Percentiles rank a stretch among this genome's conserved stretches.
These are phyloP conservation scores for Chloroceryle inda DNA, from an alignment of 2,797 vertebrate genomes.

Conservation along the genomic window DNA sequence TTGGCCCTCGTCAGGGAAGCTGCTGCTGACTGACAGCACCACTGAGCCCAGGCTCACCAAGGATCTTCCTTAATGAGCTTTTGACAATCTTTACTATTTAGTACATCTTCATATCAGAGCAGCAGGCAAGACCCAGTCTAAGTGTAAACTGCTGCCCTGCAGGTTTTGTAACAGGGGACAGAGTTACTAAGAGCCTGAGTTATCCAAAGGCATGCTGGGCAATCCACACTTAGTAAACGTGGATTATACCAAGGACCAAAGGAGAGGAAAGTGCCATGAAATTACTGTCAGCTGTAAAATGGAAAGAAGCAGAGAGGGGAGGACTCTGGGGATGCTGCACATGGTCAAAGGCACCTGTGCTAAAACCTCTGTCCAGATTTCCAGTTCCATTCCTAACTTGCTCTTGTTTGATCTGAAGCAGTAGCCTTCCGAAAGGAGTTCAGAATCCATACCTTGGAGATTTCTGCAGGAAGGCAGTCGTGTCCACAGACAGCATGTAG, in stretches of 20 bases:
- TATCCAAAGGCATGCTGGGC: neutral
- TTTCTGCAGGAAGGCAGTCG: neutral
- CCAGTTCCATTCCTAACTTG: neutral
- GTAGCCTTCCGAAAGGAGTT: neutral
- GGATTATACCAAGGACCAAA: neutral
- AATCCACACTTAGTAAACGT: neutral
- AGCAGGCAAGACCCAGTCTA: neutral
- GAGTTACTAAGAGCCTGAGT: neutral
- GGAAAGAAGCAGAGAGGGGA: neutral
- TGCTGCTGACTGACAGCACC: neutral
- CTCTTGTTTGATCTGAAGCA: neutral
- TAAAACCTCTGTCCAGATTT: neutral
- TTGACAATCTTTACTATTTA: neutral
- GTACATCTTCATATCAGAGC: neutral
- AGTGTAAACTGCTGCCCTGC: neutral
- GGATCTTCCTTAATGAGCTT: neutral
- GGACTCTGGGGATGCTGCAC: neutral
- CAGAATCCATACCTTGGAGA: neutral
- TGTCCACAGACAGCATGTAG: no score
- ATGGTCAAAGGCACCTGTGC: neutral
- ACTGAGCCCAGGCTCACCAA: neutral
- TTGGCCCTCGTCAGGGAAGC: neutral
- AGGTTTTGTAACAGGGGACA: neutral
- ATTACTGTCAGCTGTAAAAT: neutral
- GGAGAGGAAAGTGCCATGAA: neutral